These are phyloP conservation scores for Cossypha heuglini DNA, from an alignment of 2,797 vertebrate species.

Conservation along the genomic window DNA sequence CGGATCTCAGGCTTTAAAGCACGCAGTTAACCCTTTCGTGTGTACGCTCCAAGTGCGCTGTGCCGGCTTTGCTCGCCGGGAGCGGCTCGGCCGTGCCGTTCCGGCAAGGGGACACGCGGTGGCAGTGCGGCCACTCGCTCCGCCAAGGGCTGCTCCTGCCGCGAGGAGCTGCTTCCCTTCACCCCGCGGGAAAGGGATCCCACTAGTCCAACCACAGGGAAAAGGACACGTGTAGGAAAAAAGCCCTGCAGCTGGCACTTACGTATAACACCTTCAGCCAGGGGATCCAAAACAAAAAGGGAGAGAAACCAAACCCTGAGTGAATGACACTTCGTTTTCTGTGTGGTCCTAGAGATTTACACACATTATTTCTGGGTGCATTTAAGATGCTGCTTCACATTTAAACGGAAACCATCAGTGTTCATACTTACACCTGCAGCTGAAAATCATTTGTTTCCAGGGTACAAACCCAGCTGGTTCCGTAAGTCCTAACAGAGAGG, in stretches of 20 bases:
- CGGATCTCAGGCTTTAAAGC: accelerated
- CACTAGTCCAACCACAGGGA: not conserved
- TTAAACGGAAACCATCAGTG: not conserved
- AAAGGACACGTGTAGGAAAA: not conserved
- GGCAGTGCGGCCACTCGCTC: not conserved
- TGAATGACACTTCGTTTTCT: accelerated
- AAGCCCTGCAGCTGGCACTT: not conserved
- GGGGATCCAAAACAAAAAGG: not conserved
- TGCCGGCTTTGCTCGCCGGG: too few relatives aligned
- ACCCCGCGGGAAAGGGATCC: accelerated
- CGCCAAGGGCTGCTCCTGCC: accelerated
- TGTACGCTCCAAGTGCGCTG: accelerated
- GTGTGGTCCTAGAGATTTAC: not conserved
- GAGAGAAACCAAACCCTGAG: accelerated
- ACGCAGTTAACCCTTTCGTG: not conserved
- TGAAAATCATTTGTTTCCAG: not conserved
- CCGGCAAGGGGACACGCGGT: not conserved
- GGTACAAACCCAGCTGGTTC: not conserved
- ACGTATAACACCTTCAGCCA: not conserved
- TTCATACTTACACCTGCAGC: not conserved
- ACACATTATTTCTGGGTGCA: accelerated
- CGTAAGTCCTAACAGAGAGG: accelerated
- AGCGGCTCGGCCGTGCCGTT: not conserved
- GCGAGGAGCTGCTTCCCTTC: accelerated
- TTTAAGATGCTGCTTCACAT: not conserved